Evolutionary conservation across 2,888 invertebrate genomes (phyloP).

Genomic region (Drosophila pegasa): DNA sequence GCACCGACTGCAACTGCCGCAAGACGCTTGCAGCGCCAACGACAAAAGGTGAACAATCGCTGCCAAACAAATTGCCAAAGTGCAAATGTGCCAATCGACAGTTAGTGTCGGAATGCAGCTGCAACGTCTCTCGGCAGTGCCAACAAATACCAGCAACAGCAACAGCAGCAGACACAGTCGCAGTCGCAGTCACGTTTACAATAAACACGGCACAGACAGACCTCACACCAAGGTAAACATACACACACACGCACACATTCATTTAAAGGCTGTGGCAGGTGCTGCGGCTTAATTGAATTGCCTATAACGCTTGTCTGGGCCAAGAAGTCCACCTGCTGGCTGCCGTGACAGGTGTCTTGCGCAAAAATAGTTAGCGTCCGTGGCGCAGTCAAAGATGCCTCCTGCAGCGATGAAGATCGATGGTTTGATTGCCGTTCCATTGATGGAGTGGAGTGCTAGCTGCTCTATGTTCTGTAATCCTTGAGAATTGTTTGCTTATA

Average conservation of each 20-base stretch:
- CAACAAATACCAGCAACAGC: conserved; percentile 33
- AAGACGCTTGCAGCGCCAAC: conserved; percentile 25
- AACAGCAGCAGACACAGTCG: conserved; percentile 56
- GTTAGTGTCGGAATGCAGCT: conserved; percentile 59
- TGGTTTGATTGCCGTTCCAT: conserved; percentile 34
- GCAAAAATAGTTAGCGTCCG: conserved; percentile 31
- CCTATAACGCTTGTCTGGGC: conserved; percentile 8
- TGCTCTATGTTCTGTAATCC: background rate
- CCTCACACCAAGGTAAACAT: conserved; percentile 21
- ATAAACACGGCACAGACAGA: conserved; percentile 60
- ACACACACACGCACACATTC: conserved; percentile 19
- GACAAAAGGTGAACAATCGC: conserved; percentile 38
- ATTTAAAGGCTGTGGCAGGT: conserved; percentile 43
- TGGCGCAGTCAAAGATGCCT: conserved; percentile 46
- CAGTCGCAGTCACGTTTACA: conserved; percentile 72
- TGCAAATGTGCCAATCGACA: conserved; percentile 78
- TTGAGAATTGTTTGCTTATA: background rate
- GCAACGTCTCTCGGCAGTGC: conserved; percentile 7
- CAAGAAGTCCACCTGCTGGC: conserved; percentile 23
- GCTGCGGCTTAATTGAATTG: conserved; percentile 75
- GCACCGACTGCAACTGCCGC: conserved; percentile 34
- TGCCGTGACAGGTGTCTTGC: conserved; percentile 22
- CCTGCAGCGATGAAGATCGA: conserved; percentile 62
- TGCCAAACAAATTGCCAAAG: conserved; percentile 66
- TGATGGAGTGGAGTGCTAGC: conserved; percentile 27